Evolutionary conservation across 2,113 vertebrate species (phyloP), one percentile per base, ranked within the genome.

Genomic region (Microcebus tavaratra): DNA sequence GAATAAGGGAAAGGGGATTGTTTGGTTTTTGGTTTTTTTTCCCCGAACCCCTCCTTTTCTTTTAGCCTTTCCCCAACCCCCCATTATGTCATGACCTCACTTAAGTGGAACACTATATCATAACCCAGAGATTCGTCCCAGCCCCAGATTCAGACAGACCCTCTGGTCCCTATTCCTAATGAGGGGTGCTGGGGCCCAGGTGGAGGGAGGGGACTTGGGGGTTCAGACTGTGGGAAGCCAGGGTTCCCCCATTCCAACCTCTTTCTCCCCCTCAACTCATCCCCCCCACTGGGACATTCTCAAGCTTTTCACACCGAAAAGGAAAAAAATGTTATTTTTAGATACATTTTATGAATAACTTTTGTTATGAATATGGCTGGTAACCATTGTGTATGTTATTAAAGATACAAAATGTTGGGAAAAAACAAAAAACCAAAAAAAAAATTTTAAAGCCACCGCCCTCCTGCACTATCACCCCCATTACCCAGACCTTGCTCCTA

Each of bases 321-420:
- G 97, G 95, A 98, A 97, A 98, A 98, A 98, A 98, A 98, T 98
- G 98, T 98, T 98, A 98, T 98, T 98, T 98, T 98, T 98, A 98
- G 98, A 98, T 98, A 98, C 98, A 98, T 98, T 98, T 99, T 98
- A 99, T 98, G 98, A 98, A 98, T 98, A 98, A 98, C 98, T 98
- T 99, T 98, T 98, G 98, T 98, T 98, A 98, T 98, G 98, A 98
- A 98, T 98, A 98, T 99, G 98, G 98, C 98, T 98, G 98, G 98
- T 98, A 98, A 98, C 98, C 98, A 99, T 98, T 98, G 98, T 98
- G 98, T 98, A 98, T 98, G 98, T 98, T 98, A 98, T 98, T 98
- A 98, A 98, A 98, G 95, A 98, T 98, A 98, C 97, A 98, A 98
- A 98, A 98, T 98, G 93, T 97, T 97, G 97, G 97, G 97, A 97